Percentiles rank a stretch among this genome's conserved stretches.
These are phyloP conservation scores for Enteromius fasciolatus DNA, from an alignment of 2,797 vertebrate genomes.

Conservation along the genomic window DNA sequence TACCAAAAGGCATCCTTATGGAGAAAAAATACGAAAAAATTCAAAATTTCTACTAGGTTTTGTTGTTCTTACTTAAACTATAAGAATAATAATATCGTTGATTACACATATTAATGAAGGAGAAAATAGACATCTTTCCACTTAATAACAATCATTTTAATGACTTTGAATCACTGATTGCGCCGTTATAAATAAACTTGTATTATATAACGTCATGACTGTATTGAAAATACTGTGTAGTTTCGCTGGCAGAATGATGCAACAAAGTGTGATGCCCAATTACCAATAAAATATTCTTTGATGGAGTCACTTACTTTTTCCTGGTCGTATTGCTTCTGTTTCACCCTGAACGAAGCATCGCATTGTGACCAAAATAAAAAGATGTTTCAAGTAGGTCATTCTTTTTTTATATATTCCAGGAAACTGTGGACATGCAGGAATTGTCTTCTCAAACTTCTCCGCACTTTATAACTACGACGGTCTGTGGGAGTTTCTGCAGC, in stretches of 20 bases:
- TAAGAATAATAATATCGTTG: not conserved
- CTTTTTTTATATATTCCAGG: conserved; percentile 59
- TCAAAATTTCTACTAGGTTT: not conserved
- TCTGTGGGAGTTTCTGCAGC: conserved; percentile 60
- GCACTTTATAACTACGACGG: conserved; percentile 59
- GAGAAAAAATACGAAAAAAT: not conserved
- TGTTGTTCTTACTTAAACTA: not conserved
- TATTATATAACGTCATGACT: not conserved
- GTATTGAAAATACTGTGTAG: no score
- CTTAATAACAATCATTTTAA: not conserved
- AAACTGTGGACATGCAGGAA: conserved; percentile 44
- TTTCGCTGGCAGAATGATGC: not conserved
- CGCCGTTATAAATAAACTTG: not conserved
- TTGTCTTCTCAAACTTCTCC: conserved; percentile 39
- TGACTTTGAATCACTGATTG: not conserved
- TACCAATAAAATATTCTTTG: conserved; percentile 37
- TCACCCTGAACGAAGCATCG: conserved; percentile 51
- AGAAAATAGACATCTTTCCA: not conserved
- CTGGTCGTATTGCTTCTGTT: conserved; percentile 55
- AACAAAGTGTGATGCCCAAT: not conserved
- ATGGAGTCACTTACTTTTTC: conserved; percentile 72
- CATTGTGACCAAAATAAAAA: conserved; percentile 59
- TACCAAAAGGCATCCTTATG: not conserved
- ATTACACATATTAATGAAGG: not conserved
- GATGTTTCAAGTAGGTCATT: conserved; percentile 72